These are phyloP conservation scores for Lordiphosa clarofinis DNA, from an alignment of 1,140 invertebrate species.

Conservation along the genomic window DNA sequence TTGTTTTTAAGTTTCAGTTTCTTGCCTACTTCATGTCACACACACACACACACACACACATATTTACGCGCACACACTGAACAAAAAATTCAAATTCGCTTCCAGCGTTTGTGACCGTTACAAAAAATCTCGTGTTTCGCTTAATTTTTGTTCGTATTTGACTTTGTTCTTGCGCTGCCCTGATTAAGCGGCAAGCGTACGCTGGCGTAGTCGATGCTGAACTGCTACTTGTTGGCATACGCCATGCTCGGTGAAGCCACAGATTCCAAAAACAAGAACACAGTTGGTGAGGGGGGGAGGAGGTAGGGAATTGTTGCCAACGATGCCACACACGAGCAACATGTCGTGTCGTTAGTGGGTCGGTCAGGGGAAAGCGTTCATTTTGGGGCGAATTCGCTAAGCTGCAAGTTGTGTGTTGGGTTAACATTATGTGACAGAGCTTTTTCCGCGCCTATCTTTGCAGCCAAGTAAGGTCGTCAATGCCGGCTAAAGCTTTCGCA, in stretches of 20 bases:
- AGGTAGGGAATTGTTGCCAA: too few species aligned
- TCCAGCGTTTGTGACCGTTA: not conserved
- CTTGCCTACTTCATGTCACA: too few species aligned
- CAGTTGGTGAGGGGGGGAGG: too few species aligned
- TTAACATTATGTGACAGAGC: too few species aligned
- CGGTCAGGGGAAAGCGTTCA: too few species aligned
- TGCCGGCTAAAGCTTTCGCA: too few species aligned
- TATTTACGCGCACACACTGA: not conserved
- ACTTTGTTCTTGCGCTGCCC: conserved; percentile 25
- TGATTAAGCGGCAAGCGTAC: conserved; percentile 37
- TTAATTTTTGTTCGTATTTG: conserved; percentile 6
- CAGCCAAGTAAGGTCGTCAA: too few species aligned
- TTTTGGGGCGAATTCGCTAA: too few species aligned
- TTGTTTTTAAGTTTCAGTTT: too few species aligned
- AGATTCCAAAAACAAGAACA: conserved; percentile 2
- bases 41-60: not conserved
- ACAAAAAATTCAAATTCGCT: not conserved
- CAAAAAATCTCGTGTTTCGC: conserved; percentile 8
- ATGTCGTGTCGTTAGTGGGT: not conserved
- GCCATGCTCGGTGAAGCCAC: conserved; percentile 22
- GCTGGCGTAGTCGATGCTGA: conserved; percentile 57
- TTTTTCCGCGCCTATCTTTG: too few species aligned
- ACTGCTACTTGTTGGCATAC: conserved; percentile 62
- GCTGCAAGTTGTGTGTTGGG: too few species aligned
- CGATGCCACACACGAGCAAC: not conserved